A percentile compares a stretch with the other conserved stretches of the same genome.
These are phyloP conservation scores for Artemia sinica DNA, from an alignment of 2,888 invertebrate species.

Conservation along the genomic window DNA sequence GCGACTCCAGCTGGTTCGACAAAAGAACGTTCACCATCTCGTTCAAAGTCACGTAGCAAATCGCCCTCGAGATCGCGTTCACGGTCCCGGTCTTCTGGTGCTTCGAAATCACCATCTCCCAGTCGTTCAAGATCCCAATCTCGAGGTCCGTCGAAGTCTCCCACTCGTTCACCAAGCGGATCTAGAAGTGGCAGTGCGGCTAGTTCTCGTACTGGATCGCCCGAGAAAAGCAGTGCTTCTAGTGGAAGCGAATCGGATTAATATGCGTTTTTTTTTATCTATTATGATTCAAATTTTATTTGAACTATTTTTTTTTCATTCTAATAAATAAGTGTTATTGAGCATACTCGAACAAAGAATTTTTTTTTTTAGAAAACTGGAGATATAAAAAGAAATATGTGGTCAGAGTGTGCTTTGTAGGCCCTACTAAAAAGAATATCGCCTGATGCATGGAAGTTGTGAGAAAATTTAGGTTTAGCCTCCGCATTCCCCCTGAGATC, in stretches of 20 bases:
- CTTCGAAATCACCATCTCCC: constrained; percentile 28
- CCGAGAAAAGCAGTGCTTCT: constrained; percentile 16
- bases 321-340: no score
- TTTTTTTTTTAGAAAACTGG: no score
- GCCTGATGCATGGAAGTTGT: no score
- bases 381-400: no score
- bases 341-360: no score
- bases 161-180: constrained; percentile 20
- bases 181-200: constrained; percentile 2
- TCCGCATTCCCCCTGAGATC: no score
- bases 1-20: no score
- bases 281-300: background rate
- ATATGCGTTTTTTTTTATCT: constrained; percentile 14
- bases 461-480: no score
- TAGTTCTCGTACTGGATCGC: constrained; percentile 2
- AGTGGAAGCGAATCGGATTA: constrained; percentile 21
- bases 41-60: constrained; percentile 24
- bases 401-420: no score
- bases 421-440: no score
- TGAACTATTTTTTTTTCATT: no score
- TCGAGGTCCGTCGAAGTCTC: constrained; percentile 18
- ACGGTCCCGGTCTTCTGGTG: constrained; percentile 22
- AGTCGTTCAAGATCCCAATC: constrained; percentile 25
- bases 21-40: constrained; percentile 26
- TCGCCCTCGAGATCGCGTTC: constrained; percentile 26